phyloP scores from a whole-genome alignment of 2,797 vertebrate genomes.

The Manis javanica region DNA sequence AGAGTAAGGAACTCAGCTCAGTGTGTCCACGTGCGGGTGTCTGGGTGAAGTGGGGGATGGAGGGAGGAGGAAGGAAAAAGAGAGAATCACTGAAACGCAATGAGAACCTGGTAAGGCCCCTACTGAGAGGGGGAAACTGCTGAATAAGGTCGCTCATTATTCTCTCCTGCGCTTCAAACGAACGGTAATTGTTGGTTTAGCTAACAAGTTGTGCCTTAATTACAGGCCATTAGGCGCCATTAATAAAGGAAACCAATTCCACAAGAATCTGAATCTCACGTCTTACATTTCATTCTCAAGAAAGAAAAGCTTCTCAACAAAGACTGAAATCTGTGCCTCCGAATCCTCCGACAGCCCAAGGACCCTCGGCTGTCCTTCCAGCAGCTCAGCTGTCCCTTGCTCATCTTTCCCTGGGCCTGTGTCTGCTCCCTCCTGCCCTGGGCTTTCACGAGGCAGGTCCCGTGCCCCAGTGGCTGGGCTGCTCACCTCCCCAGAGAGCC shows the following conservation, averaged over 20 bases:
- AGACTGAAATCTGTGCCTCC: not conserved
- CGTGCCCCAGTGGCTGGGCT: not conserved
- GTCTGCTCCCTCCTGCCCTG: not conserved
- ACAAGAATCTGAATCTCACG: slow-evolving; percentile 64
- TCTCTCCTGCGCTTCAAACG: slow-evolving; percentile 65
- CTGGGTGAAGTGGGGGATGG: not conserved
- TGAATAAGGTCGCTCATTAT: slow-evolving; percentile 72
- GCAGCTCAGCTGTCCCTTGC: not conserved
- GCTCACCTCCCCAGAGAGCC: not conserved
- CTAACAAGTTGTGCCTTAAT: slow-evolving; percentile 80
- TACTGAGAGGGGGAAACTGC: slow-evolving; percentile 38
- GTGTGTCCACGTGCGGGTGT: not conserved
- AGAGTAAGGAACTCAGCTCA: not conserved
- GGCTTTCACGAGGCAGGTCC: not conserved
- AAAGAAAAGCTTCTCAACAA: slow-evolving; percentile 20
- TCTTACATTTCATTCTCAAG: slow-evolving; percentile 52
- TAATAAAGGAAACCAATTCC: slow-evolving; percentile 77
- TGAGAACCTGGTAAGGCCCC: not conserved
- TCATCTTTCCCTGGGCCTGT: not conserved
- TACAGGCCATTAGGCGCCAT: slow-evolving; percentile 74
- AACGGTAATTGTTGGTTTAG: slow-evolving; percentile 73
- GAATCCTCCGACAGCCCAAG: not conserved
- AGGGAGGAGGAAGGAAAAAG: not conserved
- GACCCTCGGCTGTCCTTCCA: not conserved
- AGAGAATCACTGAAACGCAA: not conserved